These are phyloP conservation scores for Leptothorax acervorum DNA, from an alignment of 2,888 invertebrate genomes.

Conservation along the genomic window DNA sequence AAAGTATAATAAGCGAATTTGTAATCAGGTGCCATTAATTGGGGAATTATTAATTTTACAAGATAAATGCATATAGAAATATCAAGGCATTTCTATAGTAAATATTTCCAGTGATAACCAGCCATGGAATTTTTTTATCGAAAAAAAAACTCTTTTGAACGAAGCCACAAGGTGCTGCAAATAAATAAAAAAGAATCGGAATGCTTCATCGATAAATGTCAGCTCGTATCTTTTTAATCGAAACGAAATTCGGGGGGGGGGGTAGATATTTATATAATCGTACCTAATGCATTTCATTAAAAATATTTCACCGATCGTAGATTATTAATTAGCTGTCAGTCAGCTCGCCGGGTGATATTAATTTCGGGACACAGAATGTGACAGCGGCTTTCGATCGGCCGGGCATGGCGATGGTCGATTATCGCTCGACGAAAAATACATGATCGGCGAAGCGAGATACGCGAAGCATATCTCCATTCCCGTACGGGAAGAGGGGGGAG, in stretches of 20 bases:
- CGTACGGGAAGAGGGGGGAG: not conserved
- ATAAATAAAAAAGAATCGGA: not conserved
- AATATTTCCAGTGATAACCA: not conserved
- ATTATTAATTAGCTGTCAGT: slow-evolving; percentile 44
- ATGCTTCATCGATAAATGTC: not conserved
- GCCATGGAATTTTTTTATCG: not conserved
- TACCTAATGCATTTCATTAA: not conserved
- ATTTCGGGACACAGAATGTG: slow-evolving; percentile 7
- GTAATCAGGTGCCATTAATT: not conserved
- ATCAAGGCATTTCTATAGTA: not conserved
- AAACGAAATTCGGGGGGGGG: not conserved
- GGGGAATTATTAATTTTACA: not conserved
- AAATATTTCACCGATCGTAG: slow-evolving; percentile 13
- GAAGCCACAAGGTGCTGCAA: not conserved
- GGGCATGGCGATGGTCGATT: not conserved
- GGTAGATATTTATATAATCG: not conserved
- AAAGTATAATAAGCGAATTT: not conserved
- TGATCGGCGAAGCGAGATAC: not conserved
- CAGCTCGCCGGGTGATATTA: slow-evolving; percentile 29
- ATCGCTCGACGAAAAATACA: not conserved
- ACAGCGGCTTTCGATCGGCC: slow-evolving; percentile 9
- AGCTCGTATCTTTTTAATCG: not conserved
- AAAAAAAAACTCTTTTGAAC: not conserved
- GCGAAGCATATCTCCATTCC: not conserved
- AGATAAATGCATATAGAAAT: not conserved